Evolutionary conservation across 1,140 invertebrate species (phyloP), one percentile per base, ranked within the genome.

Genomic region (Penaeus chinensis): DNA sequence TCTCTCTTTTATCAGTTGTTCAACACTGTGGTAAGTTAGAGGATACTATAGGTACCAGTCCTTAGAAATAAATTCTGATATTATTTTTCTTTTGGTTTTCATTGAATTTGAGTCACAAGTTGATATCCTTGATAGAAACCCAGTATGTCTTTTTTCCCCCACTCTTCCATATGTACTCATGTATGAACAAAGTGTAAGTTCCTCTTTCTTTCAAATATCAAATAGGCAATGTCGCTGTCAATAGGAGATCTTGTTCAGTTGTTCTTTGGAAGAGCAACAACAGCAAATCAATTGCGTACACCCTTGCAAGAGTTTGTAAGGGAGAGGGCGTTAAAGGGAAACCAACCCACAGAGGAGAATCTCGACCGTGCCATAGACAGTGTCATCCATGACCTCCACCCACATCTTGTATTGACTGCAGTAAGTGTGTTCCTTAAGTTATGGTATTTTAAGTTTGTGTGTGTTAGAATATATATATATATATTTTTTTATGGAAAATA

Each of bases 191-290:
- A 54, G 10, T 54, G 54, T 54, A 54, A 54, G 16, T 61, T 63
- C 32, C 16, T 47, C 27, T 42, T 69, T 37, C 24, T 42, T 24
- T 84, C 24, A 24, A 42, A n/a, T 32, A 20, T 37, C 11, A 54
- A 54, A 54, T 63, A 87, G 86, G 85, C 80, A 63, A 69, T 87
- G 20, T 82, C 86, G 60, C 27, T 87, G 27, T 87, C 86, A 19
- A 87, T 87, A 63, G 80, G 86, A 22, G 86, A 87, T 63, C 61
- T 87, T 16, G 86, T 87, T 27, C 86, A 87, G 24, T 74, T 87
- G 32, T 87, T 87, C 85, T 87, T 87, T 87, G 86, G 85, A 22
- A 66, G 86, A 42, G 80, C 86, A 54, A 87, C 80, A 77, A 87
- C 86, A 63, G 80, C 82, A 37, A 87, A 87, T 66, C 86, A 87